Evolutionary conservation across 2,888 invertebrate species (phyloP), one percentile per base, ranked within the genome.

Genomic region (Macropis europaea): DNA sequence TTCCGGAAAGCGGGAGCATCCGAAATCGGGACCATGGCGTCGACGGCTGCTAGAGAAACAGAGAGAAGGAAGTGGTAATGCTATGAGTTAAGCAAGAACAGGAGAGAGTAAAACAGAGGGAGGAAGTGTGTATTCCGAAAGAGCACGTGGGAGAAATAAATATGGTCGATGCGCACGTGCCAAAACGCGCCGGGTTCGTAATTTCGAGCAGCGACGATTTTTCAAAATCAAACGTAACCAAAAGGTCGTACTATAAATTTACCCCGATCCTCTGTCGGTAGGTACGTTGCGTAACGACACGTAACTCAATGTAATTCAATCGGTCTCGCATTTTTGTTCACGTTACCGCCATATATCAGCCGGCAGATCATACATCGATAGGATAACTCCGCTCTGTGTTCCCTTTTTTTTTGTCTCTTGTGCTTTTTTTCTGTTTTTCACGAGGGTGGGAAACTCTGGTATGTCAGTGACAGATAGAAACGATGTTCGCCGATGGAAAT

Each of bases 301-400:
- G 86, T 87, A 85, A 86, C 86, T 84, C 86, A 83, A 77, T 75
- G 79, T 86, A 87, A 87, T 87, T 87, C 85, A 85, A 87, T 87
- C 83, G 84, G 81, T 71, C 77, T 67, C 76, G 78, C 78, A 81
- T 80, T 81, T 81, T 81, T 81, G 76, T 72, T 67, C 81, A 76
- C 76, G 80, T 80, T 80, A 75, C 79, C 59, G 67, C 69, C 78
- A 54, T 78, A 78, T 80, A 78, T 80, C 76, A 78, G 70, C 45
- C 53, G 60, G 53, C 77, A 80, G 70, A 81, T 81, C 81, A 76
- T 81, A 81, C 81, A 81, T 80, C 76, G 78, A 69, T 68, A 68
- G 62, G 57, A 60, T 64, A 59, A 45, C 71, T 43, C 62, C 57
- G 57, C 60, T 75, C 53, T 71, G 57, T 56, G 34, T 52, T 45